phyloP scores from a whole-genome alignment of 2,113 vertebrate genomes.

The Lepus europaeus region DNA sequence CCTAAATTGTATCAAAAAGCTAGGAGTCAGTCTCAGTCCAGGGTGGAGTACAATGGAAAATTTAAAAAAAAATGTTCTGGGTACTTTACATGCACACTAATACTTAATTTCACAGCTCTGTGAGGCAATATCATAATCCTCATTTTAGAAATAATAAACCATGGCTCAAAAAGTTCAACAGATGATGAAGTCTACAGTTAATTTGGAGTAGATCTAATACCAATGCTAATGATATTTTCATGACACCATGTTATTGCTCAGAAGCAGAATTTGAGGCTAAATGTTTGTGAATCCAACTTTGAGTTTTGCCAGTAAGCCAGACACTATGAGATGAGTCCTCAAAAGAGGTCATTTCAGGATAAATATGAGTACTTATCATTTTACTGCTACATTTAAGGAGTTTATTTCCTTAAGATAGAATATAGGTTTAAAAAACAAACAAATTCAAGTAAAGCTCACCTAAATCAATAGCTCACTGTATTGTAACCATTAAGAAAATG shows the following conservation, averaged over 20 bases:
- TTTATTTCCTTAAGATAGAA: neutral
- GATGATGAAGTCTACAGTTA: neutral
- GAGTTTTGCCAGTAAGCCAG: neutral
- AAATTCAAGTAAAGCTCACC: neutral
- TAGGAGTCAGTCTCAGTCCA: neutral
- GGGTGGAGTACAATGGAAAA: neutral
- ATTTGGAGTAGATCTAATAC: neutral
- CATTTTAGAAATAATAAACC: conserved; percentile 43
- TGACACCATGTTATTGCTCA: neutral
- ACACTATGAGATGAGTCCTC: neutral
- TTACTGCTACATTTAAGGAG: neutral
- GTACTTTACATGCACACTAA: neutral
- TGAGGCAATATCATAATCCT: neutral
- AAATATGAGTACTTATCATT: neutral
- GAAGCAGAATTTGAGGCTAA: neutral
- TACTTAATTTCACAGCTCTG: neutral
- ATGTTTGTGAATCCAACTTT: neutral
- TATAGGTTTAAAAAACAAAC: neutral
- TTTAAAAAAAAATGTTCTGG: neutral
- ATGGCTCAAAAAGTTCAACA: neutral
- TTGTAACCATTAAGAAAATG: neutral
- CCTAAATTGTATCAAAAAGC: neutral
- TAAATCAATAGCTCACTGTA: neutral
- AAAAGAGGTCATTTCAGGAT: neutral
- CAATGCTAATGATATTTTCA: neutral